phyloP scores from a whole-genome alignment of 2,888 invertebrate genomes.

The Hirudinaria manillensis region DNA sequence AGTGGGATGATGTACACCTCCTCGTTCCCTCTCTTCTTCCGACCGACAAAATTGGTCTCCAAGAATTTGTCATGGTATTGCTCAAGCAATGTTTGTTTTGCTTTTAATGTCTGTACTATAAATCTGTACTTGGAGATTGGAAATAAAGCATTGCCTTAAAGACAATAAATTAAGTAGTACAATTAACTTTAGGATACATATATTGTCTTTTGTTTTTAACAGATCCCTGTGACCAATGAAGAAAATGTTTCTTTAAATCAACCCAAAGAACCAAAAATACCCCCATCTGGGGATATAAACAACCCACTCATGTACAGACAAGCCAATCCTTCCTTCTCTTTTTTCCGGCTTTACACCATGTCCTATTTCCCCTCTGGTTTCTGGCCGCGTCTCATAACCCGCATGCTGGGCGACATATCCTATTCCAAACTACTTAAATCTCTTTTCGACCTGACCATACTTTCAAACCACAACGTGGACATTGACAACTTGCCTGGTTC shows the following conservation, averaged over 20 bases:
- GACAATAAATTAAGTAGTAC: too few species aligned
- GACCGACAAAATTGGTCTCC: constrained; percentile 56
- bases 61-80: constrained; percentile 24
- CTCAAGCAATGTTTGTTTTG: not conserved
- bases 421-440: constrained; percentile 46
- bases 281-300: not conserved
- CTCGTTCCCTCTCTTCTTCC: constrained; percentile 88
- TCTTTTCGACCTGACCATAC: constrained; percentile 48
- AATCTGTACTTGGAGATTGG: not conserved
- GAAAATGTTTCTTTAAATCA: too few species aligned
- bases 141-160: too few species aligned
- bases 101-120: not conserved
- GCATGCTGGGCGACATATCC: constrained; percentile 75
- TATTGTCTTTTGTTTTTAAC: too few species aligned
- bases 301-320: constrained; percentile 21
- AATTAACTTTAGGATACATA: too few species aligned
- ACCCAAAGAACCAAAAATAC: too few species aligned
- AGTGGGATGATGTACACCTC: constrained; percentile 85
- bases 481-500: constrained; percentile 28
- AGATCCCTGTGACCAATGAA: too few species aligned
- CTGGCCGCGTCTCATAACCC: constrained; percentile 86
- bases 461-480: constrained; percentile 11
- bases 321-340: constrained; percentile 37
- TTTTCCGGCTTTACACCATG: constrained; percentile 60
- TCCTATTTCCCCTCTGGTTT: constrained; percentile 90